Evolutionary conservation across 2,888 invertebrate species (phyloP).

Genomic region (Hipparchia semele): DNA sequence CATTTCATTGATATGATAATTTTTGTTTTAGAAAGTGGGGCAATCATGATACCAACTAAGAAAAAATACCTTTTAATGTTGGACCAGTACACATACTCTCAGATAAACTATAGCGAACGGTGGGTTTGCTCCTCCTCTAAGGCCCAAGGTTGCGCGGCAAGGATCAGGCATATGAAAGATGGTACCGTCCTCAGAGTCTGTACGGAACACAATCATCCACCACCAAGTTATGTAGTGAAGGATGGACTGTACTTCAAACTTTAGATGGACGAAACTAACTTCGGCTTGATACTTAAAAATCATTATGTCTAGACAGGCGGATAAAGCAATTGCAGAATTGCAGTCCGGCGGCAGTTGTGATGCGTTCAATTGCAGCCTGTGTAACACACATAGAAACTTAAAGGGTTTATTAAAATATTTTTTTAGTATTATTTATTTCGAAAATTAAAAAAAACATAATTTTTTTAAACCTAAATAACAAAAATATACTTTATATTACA

Average conservation of each 20-base stretch:
- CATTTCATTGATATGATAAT: no score
- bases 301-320: no score
- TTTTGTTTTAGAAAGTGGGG: conserved; percentile 37
- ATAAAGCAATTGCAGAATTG: no score
- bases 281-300: no score
- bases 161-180: conserved; percentile 8
- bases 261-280: neutral
- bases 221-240: neutral
- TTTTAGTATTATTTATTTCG: no score
- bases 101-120: conserved; percentile 49
- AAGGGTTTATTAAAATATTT: no score
- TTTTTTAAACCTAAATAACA: no score
- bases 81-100: conserved; percentile 52
- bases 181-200: neutral
- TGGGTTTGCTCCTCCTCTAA: conserved; percentile 49
- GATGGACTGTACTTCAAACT: conserved; percentile 1
- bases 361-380: no score
- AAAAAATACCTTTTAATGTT: conserved; percentile 52
- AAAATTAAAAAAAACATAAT: no score
- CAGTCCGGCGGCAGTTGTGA: no score
- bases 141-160: conserved; percentile 19
- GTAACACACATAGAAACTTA: no score
- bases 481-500: no score
- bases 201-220: neutral
- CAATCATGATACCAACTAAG: conserved; percentile 50